Base-by-base conservation (phyloP, 2,113 vertebrate genomes). In the Syngnathus typhle region DNA sequence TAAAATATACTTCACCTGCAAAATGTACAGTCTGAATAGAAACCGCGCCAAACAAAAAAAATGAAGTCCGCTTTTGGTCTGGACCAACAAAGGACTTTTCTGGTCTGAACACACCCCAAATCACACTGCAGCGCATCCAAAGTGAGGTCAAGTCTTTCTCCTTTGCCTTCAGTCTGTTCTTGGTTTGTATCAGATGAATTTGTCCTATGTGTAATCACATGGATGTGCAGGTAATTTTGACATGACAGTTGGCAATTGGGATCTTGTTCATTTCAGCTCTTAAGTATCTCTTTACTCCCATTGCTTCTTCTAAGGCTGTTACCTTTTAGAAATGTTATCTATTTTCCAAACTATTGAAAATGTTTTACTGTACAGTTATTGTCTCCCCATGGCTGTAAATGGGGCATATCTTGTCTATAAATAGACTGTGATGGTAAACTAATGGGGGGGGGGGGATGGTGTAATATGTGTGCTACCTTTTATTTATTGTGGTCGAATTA, bases 371-470 rank as follows among this genome's bases (percentile, higher is more conserved):
- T 18, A 65, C 72, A 78, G 56, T 83, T 81, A 41, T 63, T 74
- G 67, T 79, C 76, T 85, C 79, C 79, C 75, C 36, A 56, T 76
- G 75, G 67, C 27, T 85, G 76, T 82, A 86, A 87, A 85, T 89
- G 72, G 84, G 70, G 67, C 84, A 84, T 78, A 65, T 54, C 19
- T 56, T 69, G 63, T 71, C 88, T 87, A 87, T 87, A 85, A 84
- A 85, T 87, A 85, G 82, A 78, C 59, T 75, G 76, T 80, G 75
- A 63, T 64, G 69, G 65, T 1, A 5, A 67, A 74, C 76, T 61
- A 39, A 77, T 2, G 59, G 66, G 82, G 44, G 76, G 27, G 59
- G 66, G 82, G 44, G 76, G 27, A 23, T 58, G 58, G 18, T 61
- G 52, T 47, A 64, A 39, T 46, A 39, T 46, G 49, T 47, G 38